Conservation (phyloP, 1,140 invertebrate genomes). For the Lineus longissimus region DNA sequence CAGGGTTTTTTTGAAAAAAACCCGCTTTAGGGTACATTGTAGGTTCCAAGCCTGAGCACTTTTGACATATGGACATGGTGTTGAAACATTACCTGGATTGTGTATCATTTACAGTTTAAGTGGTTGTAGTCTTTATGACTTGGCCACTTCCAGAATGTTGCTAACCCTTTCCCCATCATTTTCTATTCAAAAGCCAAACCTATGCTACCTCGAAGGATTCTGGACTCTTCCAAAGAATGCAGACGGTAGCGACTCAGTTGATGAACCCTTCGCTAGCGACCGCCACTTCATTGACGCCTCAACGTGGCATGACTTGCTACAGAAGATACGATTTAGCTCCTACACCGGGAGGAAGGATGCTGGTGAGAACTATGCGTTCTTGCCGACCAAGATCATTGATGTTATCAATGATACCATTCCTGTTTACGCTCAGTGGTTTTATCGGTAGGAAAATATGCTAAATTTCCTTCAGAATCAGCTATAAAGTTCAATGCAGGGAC, state of each 20-base stretch:
- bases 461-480: no score
- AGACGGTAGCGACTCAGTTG: slow-evolving; percentile 12
- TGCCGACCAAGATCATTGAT: slow-evolving; percentile 27
- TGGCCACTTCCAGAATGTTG: no score
- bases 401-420: slow-evolving; percentile 20
- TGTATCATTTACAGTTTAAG: no score
- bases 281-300: slow-evolving; percentile 29
- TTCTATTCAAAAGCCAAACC: slow-evolving; percentile 16
- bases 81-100: no score
- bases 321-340: slow-evolving; percentile 30
- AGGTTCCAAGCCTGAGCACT: no score
- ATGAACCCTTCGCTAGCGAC: slow-evolving; percentile 31
- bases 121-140: no score
- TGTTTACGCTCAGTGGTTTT: slow-evolving; percentile 15
- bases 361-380: slow-evolving; percentile 32
- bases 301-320: slow-evolving; percentile 27
- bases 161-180: no score
- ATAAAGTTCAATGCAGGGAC: no score
- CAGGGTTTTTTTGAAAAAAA: no score
- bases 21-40: no score
- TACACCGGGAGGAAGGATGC: slow-evolving; percentile 30
- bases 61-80: no score
- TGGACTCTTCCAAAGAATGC: slow-evolving; percentile 19
- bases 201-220: slow-evolving; percentile 32
- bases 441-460: no score